A percentile compares a stretch with the other conserved stretches of the same genome.
Conservation (phyloP, 1,140 invertebrate species). For the Drosophila funebris region DNA sequence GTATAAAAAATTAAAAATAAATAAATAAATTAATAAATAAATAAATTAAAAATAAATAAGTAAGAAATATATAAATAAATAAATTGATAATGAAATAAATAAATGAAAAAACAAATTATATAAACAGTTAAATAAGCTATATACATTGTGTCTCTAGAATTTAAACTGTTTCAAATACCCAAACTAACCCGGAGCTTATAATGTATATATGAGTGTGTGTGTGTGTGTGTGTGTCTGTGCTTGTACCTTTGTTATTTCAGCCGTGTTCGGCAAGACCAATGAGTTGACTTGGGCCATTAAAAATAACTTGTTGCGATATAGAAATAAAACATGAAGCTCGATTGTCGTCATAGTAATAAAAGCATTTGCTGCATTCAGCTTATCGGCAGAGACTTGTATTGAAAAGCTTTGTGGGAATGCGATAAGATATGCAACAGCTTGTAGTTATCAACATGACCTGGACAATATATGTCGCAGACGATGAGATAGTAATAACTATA, state of each 20-base stretch:
- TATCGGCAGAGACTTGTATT: conserved; percentile 11
- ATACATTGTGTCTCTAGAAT: not conserved
- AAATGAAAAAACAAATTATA: too few species aligned
- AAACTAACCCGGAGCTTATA: not conserved
- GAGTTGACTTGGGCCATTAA: conserved; percentile 16
- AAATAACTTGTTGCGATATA: conserved; percentile 23
- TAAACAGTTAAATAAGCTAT: not conserved
- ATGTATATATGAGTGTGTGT: not conserved
- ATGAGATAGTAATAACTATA: not conserved
- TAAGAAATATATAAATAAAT: not conserved
- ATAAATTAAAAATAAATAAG: not conserved
- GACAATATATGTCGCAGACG: not conserved
- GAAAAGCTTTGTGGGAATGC: not conserved
- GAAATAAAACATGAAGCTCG: conserved; percentile 7
- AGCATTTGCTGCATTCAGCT: conserved; percentile 18
- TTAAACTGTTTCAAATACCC: too few species aligned
- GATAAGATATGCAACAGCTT: conserved; percentile 21
- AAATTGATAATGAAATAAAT: too few species aligned
- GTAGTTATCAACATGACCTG: not conserved
- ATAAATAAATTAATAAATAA: not conserved
- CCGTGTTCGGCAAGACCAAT: conserved; percentile 33
- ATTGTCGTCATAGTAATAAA: conserved; percentile 5
- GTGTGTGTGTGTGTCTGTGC: not conserved
- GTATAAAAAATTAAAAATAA: too few species aligned
- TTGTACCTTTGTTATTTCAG: conserved; percentile 23